Percentiles rank a stretch among this genome's conserved stretches.
Conservation (phyloP, 2,797 vertebrate genomes). For the Takifugu rubripes region DNA sequence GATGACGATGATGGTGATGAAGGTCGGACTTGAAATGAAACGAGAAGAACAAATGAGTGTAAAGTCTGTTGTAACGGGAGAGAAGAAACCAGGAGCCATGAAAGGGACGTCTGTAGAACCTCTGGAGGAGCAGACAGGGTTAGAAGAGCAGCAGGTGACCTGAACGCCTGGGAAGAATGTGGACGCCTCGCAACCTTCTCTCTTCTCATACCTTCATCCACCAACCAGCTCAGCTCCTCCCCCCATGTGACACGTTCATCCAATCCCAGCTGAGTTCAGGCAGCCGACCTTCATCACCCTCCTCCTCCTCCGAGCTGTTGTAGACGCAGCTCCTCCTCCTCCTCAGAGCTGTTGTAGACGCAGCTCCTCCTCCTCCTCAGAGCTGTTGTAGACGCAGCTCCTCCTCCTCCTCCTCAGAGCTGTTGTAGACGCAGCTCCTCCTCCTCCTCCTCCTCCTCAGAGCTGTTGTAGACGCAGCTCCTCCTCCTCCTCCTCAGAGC, state of each 20-base stretch:
- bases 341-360: not conserved
- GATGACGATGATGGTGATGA: not conserved
- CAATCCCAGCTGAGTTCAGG: not conserved
- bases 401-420: too few relatives aligned
- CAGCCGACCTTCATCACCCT: not conserved
- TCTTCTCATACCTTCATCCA: conserved; percentile 22
- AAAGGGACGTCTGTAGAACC: too few relatives aligned
- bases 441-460: too few relatives aligned
- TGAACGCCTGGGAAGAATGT: too few relatives aligned
- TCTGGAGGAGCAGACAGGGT: not conserved
- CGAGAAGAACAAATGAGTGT: not conserved
- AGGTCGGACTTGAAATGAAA: not conserved
- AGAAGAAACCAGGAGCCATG: too few relatives aligned
- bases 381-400: too few relatives aligned
- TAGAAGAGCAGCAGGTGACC: not conserved
- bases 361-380: too few relatives aligned
- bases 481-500: not conserved
- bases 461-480: too few relatives aligned
- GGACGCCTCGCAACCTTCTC: too few relatives aligned
- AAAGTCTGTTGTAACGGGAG: not conserved
- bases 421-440: too few relatives aligned
- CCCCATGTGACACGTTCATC: not conserved
- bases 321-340: not conserved
- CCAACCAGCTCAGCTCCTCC: conserved; percentile 29
- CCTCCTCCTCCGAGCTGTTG: too few relatives aligned